phyloP scores from a whole-genome alignment of 1,140 invertebrate species.

The Ostrea edulis region DNA sequence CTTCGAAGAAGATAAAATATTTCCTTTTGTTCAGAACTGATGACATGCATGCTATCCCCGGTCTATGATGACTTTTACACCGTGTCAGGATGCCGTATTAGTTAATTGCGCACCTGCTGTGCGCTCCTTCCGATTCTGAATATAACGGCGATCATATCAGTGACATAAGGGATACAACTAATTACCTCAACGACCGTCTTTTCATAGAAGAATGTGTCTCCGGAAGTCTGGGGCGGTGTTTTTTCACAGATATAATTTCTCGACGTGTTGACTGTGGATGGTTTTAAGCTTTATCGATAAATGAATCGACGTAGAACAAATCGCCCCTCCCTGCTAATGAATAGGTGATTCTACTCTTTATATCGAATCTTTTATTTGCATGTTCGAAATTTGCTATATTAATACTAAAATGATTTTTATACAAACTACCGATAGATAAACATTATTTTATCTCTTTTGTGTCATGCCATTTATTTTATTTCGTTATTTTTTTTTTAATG shows the following conservation, averaged over 20 bases:
- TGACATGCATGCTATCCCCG: background rate
- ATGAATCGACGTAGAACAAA: too few relatives aligned
- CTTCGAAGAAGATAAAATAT: background rate
- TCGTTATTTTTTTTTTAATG: too few relatives aligned
- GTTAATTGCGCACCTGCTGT: background rate
- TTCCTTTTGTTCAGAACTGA: background rate
- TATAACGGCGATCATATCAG: background rate
- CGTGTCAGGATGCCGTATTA: background rate
- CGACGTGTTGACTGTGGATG: background rate
- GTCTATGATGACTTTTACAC: background rate
- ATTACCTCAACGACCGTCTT: background rate
- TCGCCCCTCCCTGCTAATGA: too few relatives aligned
- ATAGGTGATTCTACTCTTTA: too few relatives aligned
- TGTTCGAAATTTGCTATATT: too few relatives aligned
- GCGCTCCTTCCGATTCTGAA: background rate
- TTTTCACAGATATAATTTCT: conserved; percentile 11
- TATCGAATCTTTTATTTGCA: too few relatives aligned
- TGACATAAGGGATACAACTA: background rate
- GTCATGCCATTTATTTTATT: too few relatives aligned
- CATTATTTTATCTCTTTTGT: too few relatives aligned
- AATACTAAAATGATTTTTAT: too few relatives aligned
- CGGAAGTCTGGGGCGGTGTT: background rate
- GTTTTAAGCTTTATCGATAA: too few relatives aligned
- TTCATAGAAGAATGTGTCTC: background rate
- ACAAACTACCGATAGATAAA: too few relatives aligned